Base-by-base conservation (phyloP, 2,797 vertebrate genomes). In the Mallotus villosus region DNA sequence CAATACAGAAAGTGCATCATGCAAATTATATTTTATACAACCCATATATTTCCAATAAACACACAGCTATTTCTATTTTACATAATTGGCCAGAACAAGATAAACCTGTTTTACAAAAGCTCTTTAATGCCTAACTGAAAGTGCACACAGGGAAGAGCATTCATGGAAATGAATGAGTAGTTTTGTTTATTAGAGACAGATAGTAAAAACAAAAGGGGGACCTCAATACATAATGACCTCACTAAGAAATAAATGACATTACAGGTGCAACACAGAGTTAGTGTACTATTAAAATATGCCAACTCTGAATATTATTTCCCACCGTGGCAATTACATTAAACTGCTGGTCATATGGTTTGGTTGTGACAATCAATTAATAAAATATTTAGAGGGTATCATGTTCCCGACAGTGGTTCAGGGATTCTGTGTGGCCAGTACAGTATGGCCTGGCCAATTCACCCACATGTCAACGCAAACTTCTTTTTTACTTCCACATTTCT, bases 81-180 rank as follows among this genome's bases (percentile, higher is more conserved):
- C 4, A 25, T 57, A 72, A 2, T 14, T 77, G 29, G 22, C 61
- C 0, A 5, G 63, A 70, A 82, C 72, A 64, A 75, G 67, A 77
- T 59, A 55, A 79, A 85, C 80, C 51, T 27, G 77, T 82, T 87
- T 74, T 4, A 65, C 61, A 63, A 49, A 5, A 68, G 57, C 37
- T 72, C 58, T 66, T 68, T 59, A 24, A 61, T 46, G 34, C 67
- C 65, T 61, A 32, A 32, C 7, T 55, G 60, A 70, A 57, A 21
- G 29, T 37, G 19, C 63, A 27, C 22, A 22, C 14, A 46, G 7
- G 5, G 37, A 46, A 65, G 22, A n/a, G 1, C 5, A n/a, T 55
- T 55, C 16, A 11, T n/a, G 3, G 3, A 55, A 55, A n/a, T 55
- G 27, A 29, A 4, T 29, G 60, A 32, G 2, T 32, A 41, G 9